phyloP scores from a whole-genome alignment of 2,888 invertebrate genomes.

The Sinopyrophorus schimmeli region DNA sequence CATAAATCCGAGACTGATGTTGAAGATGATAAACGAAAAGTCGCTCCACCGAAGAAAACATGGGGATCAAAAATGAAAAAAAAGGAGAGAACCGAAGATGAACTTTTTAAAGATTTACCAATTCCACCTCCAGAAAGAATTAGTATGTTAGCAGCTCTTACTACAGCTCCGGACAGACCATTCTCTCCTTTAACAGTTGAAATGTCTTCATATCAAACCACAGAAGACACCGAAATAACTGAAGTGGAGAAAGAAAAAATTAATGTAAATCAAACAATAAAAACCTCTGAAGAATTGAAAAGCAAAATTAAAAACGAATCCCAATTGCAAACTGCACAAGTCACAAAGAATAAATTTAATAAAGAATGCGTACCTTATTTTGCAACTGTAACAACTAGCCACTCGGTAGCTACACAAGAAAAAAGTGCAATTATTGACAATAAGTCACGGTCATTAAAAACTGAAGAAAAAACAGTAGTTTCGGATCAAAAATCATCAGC shows the following conservation, averaged over 20 bases:
- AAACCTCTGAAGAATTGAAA: slow-evolving; percentile 3
- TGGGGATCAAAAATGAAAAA: slow-evolving; percentile 48
- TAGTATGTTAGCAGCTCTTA: slow-evolving; percentile 54
- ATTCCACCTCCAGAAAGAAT: slow-evolving; percentile 49
- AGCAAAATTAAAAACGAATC: too few species aligned
- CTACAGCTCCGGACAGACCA: slow-evolving; percentile 71
- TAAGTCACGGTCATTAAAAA: too few species aligned
- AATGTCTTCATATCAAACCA: slow-evolving; percentile 2
- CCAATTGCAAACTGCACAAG: too few species aligned
- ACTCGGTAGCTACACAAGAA: too few species aligned
- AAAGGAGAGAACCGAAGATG: slow-evolving; percentile 47
- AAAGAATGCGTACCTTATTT: too few species aligned
- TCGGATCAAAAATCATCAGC: slow-evolving; percentile 1
- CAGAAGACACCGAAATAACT: not conserved
- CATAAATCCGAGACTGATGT: slow-evolving; percentile 46
- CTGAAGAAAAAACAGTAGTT: not conserved
- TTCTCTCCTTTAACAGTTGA: slow-evolving; percentile 59
- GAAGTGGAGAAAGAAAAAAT: not conserved
- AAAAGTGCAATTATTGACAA: too few species aligned
- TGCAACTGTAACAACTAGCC: too few species aligned
- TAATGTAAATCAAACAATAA: not conserved
- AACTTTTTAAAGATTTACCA: slow-evolving; percentile 51
- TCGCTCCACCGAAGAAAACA: slow-evolving; percentile 15
- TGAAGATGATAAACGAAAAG: slow-evolving; percentile 41
- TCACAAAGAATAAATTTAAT: too few species aligned